These are phyloP conservation scores for Neomicropteryx cornuta DNA, from an alignment of 1,140 invertebrate genomes.

Conservation along the genomic window DNA sequence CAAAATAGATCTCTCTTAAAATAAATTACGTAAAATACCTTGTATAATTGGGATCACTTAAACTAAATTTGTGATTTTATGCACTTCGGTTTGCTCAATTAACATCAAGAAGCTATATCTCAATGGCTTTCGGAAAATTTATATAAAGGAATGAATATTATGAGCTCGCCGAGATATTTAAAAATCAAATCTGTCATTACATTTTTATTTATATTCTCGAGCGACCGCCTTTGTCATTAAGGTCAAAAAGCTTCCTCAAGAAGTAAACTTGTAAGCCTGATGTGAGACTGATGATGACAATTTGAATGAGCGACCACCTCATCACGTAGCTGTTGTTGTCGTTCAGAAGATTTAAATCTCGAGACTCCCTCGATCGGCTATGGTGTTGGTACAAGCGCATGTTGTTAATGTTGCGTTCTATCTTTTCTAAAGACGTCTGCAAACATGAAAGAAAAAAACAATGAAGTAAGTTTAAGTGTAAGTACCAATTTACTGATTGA, in stretches of 20 bases:
- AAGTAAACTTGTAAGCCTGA: conserved; percentile 77
- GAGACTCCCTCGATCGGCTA: conserved; percentile 60
- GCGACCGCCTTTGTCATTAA: conserved; percentile 52
- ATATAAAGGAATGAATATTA: no score
- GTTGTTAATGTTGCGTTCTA: conserved; percentile 76
- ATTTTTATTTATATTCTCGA: conserved; percentile 38
- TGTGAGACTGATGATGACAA: conserved; percentile 66
- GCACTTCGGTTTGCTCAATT: no score
- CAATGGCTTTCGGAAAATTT: no score
- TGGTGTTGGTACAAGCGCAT: conserved; percentile 76
- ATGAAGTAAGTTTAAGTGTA: conserved; percentile 6
- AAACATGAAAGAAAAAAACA: conserved; percentile 21
- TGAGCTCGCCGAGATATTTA: no score
- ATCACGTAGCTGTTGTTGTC: conserved; percentile 81
- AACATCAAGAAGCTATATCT: no score
- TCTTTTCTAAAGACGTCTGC: conserved; percentile 58
- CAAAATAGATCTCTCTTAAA: no score
- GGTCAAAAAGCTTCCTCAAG: conserved; percentile 77
- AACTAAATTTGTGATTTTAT: no score
- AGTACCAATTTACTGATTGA: no score
- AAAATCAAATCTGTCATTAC: no score
- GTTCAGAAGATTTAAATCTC: conserved; percentile 69
- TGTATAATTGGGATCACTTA: no score
- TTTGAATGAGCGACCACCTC: conserved; percentile 78
- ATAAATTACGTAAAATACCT: no score